A percentile compares a stretch with the other conserved stretches of the same genome.
Conservation (phyloP, 2,113 vertebrate species). For the Eonycteris spelaea region DNA sequence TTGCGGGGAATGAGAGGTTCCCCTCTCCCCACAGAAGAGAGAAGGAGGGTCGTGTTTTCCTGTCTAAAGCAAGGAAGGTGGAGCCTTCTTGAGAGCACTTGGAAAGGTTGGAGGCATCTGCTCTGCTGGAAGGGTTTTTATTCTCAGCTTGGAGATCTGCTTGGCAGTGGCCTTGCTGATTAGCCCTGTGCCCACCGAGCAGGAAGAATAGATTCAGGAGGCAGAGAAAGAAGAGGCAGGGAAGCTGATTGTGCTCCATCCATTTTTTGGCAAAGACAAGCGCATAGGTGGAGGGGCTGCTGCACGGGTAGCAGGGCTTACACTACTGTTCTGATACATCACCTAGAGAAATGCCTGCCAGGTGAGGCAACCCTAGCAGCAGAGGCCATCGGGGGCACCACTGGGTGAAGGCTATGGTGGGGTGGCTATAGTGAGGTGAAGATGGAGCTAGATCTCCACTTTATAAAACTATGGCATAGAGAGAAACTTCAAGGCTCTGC, state of each 20-base stretch:
- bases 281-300: not conserved
- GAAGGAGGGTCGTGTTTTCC: not conserved
- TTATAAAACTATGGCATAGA: not conserved
- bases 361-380: not conserved
- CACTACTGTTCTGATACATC: not conserved
- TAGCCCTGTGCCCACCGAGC: not conserved
- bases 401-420: fast-evolving
- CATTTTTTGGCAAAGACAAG: not conserved
- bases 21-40: not conserved
- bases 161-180: not conserved
- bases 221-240: not conserved
- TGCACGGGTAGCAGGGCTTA: fast-evolving
- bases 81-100: not conserved
- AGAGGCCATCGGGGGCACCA: not conserved
- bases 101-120: not conserved
- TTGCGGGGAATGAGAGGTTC: not conserved
- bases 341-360: too few species aligned
- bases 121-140: not conserved
- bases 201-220: not conserved
- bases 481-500: not conserved
- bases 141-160: not conserved
- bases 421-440: not conserved
- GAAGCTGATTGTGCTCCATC: too few species aligned
- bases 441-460: not conserved
- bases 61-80: not conserved